Evolutionary conservation across 2,113 vertebrate species (phyloP).

Genomic region (Euleptes europaea): DNA sequence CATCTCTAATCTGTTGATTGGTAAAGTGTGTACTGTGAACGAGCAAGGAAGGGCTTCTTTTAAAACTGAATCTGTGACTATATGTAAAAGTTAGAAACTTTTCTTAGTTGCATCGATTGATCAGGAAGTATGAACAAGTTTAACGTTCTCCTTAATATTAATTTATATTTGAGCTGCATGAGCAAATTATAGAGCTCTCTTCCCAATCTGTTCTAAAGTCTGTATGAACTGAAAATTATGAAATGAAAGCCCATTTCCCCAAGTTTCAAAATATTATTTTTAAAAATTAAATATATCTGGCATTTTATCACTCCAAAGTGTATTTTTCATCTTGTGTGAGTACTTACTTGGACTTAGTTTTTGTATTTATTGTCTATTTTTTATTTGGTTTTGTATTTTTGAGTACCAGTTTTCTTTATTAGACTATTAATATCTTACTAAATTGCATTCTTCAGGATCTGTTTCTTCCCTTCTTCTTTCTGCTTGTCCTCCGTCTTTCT

Average conservation of each 20-base stretch:
- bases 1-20: background rate
- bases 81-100: background rate
- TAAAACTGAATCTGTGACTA: background rate
- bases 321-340: background rate
- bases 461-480: background rate
- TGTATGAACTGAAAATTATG: background rate
- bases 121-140: background rate
- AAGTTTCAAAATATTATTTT: fast-evolving
- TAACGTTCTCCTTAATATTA: background rate
- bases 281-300: background rate
- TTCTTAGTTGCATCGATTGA: background rate
- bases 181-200: background rate
- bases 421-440: background rate
- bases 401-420: background rate
- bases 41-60: no score
- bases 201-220: background rate
- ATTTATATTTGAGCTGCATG: background rate
- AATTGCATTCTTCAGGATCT: background rate
- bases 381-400: background rate
- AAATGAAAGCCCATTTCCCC: background rate
- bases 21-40: no score
- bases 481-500: background rate
- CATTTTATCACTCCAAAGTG: background rate
- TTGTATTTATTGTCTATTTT: background rate
- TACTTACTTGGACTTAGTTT: background rate